These are phyloP conservation scores for Harpalus rubripes DNA, from an alignment of 2,888 invertebrate species.

Conservation along the genomic window DNA sequence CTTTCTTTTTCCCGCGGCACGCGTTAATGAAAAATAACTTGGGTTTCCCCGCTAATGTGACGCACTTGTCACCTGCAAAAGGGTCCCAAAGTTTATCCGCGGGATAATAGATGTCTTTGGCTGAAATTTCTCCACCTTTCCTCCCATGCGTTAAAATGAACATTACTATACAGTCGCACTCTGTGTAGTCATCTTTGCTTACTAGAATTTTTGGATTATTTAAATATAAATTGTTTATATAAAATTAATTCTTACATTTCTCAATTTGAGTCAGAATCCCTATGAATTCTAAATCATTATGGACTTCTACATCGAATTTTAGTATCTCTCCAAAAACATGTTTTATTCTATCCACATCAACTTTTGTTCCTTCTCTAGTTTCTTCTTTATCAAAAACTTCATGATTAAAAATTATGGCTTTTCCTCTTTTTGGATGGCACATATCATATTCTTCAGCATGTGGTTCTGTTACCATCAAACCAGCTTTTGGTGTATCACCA, in stretches of 20 bases:
- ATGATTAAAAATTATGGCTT: constrained; percentile 64
- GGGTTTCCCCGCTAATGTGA: constrained; percentile 78
- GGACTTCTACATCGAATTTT: constrained; percentile 50
- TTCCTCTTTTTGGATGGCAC: constrained; percentile 46
- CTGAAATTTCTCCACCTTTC: constrained; percentile 50
- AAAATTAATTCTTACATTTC: constrained; percentile 42
- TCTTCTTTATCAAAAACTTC: constrained; percentile 64
- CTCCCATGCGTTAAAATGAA: constrained; percentile 58
- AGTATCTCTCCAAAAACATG: constrained; percentile 28
- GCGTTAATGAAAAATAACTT: constrained; percentile 78
- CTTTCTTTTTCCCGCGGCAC: constrained; percentile 57
- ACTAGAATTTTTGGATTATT: constrained; percentile 49
- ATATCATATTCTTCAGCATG: constrained; percentile 62
- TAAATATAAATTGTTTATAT: background rate
- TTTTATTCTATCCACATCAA: constrained; percentile 49
- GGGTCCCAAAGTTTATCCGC: constrained; percentile 76
- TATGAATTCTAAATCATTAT: constrained; percentile 55
- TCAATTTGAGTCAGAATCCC: constrained; percentile 14
- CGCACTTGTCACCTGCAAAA: constrained; percentile 77
- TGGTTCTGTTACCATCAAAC: constrained; percentile 48
- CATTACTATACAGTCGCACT: constrained; percentile 57
- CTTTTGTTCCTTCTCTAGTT: constrained; percentile 47
- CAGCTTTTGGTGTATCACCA: background rate
- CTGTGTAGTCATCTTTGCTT: constrained; percentile 25
- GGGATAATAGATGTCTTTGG: constrained; percentile 76